Evolutionary conservation across 2,888 invertebrate genomes (phyloP).

Genomic region (Platynereis dumerilii): DNA sequence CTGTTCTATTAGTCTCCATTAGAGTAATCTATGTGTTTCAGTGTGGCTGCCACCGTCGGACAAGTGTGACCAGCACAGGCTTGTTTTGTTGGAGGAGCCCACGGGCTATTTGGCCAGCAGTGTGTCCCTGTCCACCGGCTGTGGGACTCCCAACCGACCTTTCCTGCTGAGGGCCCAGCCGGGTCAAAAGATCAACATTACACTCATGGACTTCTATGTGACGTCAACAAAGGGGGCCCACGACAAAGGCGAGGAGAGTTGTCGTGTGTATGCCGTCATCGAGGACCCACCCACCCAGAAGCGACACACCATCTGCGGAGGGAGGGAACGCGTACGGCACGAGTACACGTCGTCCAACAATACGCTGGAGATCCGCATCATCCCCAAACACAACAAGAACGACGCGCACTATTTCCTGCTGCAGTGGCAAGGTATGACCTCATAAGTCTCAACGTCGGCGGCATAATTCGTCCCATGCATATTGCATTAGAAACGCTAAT

Average conservation of each 20-base stretch:
- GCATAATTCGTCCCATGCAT: too few species aligned
- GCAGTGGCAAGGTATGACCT: slow-evolving; percentile 14
- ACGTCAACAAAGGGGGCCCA: slow-evolving; percentile 1
- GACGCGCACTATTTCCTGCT: slow-evolving; percentile 17
- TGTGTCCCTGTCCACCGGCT: slow-evolving; percentile 17
- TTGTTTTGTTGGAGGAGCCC: neutral
- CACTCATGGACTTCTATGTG: slow-evolving; percentile 18
- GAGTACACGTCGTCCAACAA: slow-evolving; percentile 18
- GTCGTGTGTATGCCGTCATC: slow-evolving; percentile 17
- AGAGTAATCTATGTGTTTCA: neutral
- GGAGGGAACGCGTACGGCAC: slow-evolving; percentile 14
- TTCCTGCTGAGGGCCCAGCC: slow-evolving; percentile 15
- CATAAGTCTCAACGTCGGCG: too few species aligned
- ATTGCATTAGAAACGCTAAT: too few species aligned
- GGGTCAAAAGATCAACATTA: slow-evolving; percentile 18
- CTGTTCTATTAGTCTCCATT: too few species aligned
- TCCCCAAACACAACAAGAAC: neutral
- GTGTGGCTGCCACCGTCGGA: neutral
- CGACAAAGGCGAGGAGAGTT: neutral
- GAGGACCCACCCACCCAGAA: slow-evolving; percentile 10
- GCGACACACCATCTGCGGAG: slow-evolving; percentile 13
- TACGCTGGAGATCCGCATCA: slow-evolving; percentile 17
- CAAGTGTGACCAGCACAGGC: neutral
- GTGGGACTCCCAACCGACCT: slow-evolving; percentile 15
- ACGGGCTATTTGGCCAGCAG: slow-evolving; percentile 18